These are phyloP conservation scores for Pachyrhynchus sulphureomaculatus DNA, from an alignment of 1,140 invertebrate genomes.

Conservation along the genomic window DNA sequence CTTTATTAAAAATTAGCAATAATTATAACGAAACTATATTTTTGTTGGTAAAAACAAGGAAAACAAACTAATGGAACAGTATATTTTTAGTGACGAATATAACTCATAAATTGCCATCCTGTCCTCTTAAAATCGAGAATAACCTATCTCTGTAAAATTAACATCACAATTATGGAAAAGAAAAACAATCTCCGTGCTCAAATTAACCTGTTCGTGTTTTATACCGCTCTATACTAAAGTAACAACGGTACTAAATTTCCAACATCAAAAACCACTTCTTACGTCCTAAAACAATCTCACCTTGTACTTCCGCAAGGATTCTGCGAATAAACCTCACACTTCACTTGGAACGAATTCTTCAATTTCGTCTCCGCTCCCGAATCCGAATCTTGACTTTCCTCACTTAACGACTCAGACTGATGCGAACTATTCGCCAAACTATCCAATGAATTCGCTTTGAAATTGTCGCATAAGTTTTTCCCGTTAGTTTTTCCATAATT, in stretches of 20 bases:
- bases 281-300: constrained; percentile 6
- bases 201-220: no score
- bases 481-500: constrained; percentile 13
- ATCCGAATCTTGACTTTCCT: constrained; percentile 59
- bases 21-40: no score
- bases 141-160: no score
- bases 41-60: no score
- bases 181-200: no score
- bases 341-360: constrained; percentile 48
- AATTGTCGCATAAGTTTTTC: constrained; percentile 28
- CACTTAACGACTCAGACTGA: constrained; percentile 55
- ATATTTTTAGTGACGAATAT: no score
- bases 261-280: not conserved
- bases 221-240: no score
- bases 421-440: constrained; percentile 64
- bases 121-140: no score
- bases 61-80: no score
- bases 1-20: no score
- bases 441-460: constrained; percentile 57
- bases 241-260: constrained; percentile 12
- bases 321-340: constrained; percentile 46
- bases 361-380: constrained; percentile 53
- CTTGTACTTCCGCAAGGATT: constrained; percentile 40
- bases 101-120: no score
- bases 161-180: no score